Evolutionary conservation across 2,888 invertebrate genomes (phyloP), one percentile per base, ranked within the genome.

Genomic region (Torymus texanus): DNA sequence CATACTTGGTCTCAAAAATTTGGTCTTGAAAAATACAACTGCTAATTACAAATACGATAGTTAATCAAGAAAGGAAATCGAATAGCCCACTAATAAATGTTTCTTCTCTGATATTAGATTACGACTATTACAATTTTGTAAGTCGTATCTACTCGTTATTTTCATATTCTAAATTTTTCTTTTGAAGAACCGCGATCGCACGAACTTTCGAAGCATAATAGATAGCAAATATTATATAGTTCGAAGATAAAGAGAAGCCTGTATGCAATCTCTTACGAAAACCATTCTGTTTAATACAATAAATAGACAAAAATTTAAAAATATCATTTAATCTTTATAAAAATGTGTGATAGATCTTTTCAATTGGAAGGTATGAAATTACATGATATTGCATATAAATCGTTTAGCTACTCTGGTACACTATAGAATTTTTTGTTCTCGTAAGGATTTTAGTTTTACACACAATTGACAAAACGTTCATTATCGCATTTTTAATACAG

Each of bases 1-100:
- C 16, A 68, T 53, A 58, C 16, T 79, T 79, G 74, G 79, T 79
- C 79, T 79, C 71, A 56, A 16, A 41, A 75, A 55, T 66, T 79
- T 79, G 72, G 79, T 79, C 79, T 75, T 75, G 5, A 61, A 72
- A 55, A 71, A 79, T 79, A 16, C 41, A 68, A 59, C 13, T 41
- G 67, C 78, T 75, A 79, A 79, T 79, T 79, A 75, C 79, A 75
- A 79, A 79, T 70, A 11, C n/a, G 71, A 79, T 79, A 50, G 70
- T 79, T 75, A 79, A 79, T 79, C 59, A n/a, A 70, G 63, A 74
- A 53, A 56, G 78, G 29, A 73, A 77, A 66, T 78, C 67, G 78
- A 73, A 59, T 62, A 68, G 78, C 67, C 61, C 16, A 59, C 10
- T 78, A 51, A 41, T 50, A 12, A 77, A 77, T 14, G 12, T 78